These are phyloP conservation scores for Sebastes iracundus DNA, from an alignment of 2,797 vertebrate genomes.

Conservation along the genomic window DNA sequence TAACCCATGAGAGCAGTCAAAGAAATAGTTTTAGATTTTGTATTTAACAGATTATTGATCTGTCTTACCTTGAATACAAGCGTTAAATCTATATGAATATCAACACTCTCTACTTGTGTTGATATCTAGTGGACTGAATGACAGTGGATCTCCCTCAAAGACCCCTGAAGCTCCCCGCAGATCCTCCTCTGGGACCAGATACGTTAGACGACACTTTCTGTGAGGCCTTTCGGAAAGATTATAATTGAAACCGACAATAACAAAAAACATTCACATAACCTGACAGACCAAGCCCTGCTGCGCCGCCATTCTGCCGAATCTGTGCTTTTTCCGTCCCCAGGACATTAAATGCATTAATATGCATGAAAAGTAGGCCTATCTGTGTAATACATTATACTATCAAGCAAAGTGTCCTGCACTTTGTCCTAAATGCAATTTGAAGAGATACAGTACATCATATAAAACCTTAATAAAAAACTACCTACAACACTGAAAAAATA, in stretches of 20 bases:
- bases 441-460: neutral
- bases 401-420: neutral
- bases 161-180: conserved; percentile 25
- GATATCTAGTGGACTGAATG: conserved; percentile 18
- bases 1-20: neutral
- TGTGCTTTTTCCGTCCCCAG: neutral
- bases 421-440: neutral
- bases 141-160: conserved; percentile 23
- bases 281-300: conserved; percentile 46
- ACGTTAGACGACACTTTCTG: conserved; percentile 20
- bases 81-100: neutral
- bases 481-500: neutral
- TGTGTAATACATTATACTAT: neutral
- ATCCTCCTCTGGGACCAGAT: conserved; percentile 43
- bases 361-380: neutral
- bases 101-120: conserved; percentile 15
- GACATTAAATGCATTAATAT: neutral
- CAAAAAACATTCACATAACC: conserved; percentile 54
- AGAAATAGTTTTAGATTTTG: neutral
- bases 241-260: conserved; percentile 62
- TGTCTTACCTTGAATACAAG: neutral
- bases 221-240: conserved; percentile 44
- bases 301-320: neutral
- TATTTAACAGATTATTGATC: conserved; percentile 20
- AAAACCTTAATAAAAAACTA: neutral